Base-by-base conservation (phyloP, 2,888 invertebrate species). In the Globia sparganii region DNA sequence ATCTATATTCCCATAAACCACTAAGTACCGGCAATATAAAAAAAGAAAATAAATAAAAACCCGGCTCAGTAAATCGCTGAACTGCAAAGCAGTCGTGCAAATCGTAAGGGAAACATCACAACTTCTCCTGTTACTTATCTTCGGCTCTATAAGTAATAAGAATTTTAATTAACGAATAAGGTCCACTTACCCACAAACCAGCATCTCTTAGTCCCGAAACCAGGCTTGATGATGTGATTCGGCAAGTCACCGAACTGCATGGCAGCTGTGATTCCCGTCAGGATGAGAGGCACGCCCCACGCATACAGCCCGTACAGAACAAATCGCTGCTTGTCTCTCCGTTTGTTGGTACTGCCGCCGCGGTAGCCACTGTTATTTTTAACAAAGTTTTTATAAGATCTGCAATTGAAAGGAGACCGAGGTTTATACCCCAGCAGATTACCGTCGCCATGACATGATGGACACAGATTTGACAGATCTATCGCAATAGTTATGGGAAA, bases 301-400 rank as follows among this genome's bases (percentile, higher is more conserved):
- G 98, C 98, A 90, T 98, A 98, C 13, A 96, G 88, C 13, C 97
- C 97, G 90, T 98, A 98, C 70, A 97, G 90, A 0, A 97, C 89
- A 88, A 98, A 98, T 68, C 98, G 97, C 87, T 97, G 97, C 43
- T 92, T 93, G 88, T 98, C 95, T 21, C 97, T 96, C 4, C 96
- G 95, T 87, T 95, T 97, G 78, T 92, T 94, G 13, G 93, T 91
- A 59, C 96, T 93, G 37, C 95, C 94, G 2, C 96, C 95, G 18
- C 96, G 97, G 89, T 97, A 97, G 4, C 97, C 97, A 83, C 97
- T 97, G 83, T 84, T 83, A 84, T 86, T 82, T 40, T 77, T 69
- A 86, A 83, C 31, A 86, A 78, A 83, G 72, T 72, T 78, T 86
- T 84, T 85, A 86, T 86, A 85, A 78, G 58, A 86, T 82, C 86